Base-by-base conservation (phyloP, 2,888 invertebrate genomes). In the Serrognathus titanus region DNA sequence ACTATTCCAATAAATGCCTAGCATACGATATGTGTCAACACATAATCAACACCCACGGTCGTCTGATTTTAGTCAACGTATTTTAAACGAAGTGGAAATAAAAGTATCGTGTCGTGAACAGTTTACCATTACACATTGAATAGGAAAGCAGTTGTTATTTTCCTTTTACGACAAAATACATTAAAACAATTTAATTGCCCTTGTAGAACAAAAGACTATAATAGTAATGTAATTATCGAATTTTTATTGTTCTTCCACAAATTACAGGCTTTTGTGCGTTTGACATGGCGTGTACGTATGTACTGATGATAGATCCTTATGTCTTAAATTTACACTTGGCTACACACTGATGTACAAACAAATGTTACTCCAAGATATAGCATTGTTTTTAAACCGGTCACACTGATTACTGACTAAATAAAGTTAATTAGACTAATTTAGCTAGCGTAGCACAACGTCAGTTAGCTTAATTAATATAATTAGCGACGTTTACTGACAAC, bases 381-480 rank as follows among this genome's bases (percentile, higher is more conserved):
- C 45, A 11, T 41, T 37, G 46, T 46, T 41, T 20, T 51, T 51
- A 43, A 37, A 10, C 12, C 16, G 37, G 51, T 24, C 24, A 47
- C 54, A 38, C 37, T 60, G 61, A 66, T 64, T 64, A 57, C 58
- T 51, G 57, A 62, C 58, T 61, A 60, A 63, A 61, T 57, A 63
- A 54, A 61, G 60, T 64, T 66, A 66, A 66, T 67, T 66, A 66
- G 60, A 60, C 65, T 66, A 65, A 67, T 67, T 68, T 61, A 54
- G 57, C 48, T 53, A 58, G 55, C 63, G 66, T 61, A 66, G 63
- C 60, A 57, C 41, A 40, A 58, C 61, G 60, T 62, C 66, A 67
- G 59, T 63, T 64, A 65, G 61, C 53, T 63, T 69, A 69, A 71
- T 71, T 68, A 71, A 68, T 67, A 64, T 66, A 68, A 69, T 71